Evolutionary conservation across 1,140 invertebrate species (phyloP).

Genomic region (Drosophila sp.): DNA sequence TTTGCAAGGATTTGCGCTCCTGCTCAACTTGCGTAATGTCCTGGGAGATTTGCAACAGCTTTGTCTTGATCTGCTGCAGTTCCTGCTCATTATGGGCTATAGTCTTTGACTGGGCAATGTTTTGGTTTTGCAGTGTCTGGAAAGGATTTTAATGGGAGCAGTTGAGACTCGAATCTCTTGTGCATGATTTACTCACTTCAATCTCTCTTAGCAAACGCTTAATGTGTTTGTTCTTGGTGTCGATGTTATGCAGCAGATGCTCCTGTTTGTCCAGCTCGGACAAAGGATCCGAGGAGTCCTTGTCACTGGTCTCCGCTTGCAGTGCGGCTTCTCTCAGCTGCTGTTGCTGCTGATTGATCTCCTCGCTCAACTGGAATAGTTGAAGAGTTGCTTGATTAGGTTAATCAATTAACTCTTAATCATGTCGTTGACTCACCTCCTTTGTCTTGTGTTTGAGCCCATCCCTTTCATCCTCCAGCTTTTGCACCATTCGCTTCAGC

Average conservation of each 20-base stretch:
- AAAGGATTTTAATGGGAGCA: not conserved
- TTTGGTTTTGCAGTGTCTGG: constrained; percentile 76
- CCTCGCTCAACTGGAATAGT: constrained; percentile 57
- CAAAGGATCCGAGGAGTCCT: constrained; percentile 81
- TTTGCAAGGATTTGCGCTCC: constrained; percentile 62
- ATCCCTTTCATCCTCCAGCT: constrained; percentile 70
- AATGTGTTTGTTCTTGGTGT: constrained; percentile 83
- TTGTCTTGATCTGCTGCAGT: constrained; percentile 55
- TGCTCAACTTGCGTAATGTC: constrained; percentile 65
- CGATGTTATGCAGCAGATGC: constrained; percentile 79
- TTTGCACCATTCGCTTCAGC: constrained; percentile 74
- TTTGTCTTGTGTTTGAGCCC: constrained; percentile 60
- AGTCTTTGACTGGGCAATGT: constrained; percentile 74
- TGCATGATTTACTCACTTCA: constrained; percentile 56
- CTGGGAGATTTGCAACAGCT: constrained; percentile 62
- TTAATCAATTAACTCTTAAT: not conserved
- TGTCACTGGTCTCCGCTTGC: constrained; percentile 74
- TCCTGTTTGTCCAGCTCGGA: constrained; percentile 83
- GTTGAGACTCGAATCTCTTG: not conserved
- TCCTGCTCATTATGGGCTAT: constrained; percentile 74
- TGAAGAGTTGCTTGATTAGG: too few species aligned
- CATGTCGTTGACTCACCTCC: constrained; percentile 43
- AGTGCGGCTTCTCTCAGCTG: constrained; percentile 66
- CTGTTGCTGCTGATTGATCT: constrained; percentile 70
- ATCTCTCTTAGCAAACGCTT: constrained; percentile 80